These are phyloP conservation scores for Andrena trimmerana DNA, from an alignment of 2,888 invertebrate species.

Conservation along the genomic window DNA sequence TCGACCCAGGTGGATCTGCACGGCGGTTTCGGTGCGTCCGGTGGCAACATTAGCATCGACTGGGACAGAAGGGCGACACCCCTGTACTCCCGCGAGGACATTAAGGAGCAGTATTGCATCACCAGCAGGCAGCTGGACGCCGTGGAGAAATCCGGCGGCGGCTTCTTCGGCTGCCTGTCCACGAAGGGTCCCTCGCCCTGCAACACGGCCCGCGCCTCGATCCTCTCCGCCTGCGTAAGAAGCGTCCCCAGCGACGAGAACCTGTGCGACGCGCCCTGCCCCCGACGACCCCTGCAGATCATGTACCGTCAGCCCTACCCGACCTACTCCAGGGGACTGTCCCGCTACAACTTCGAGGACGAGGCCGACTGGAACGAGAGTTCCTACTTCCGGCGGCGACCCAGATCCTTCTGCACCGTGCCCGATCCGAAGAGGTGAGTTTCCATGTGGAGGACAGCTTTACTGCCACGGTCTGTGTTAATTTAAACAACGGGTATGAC, in stretches of 20 bases:
- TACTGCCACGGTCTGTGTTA: too few species aligned
- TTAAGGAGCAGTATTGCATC: constrained; percentile 97
- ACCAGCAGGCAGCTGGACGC: constrained; percentile 95
- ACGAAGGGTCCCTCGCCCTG: constrained; percentile 90
- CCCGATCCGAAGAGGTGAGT: constrained; percentile 89
- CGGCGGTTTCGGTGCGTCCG: constrained; percentile 78
- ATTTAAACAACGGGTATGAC: too few species aligned
- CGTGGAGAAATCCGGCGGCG: constrained; percentile 88
- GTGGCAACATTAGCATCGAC: constrained; percentile 86
- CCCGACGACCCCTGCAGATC: constrained; percentile 86
- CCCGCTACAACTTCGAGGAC: constrained; percentile 82
- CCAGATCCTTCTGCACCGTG: constrained; percentile 90
- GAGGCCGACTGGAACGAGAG: constrained; percentile 91
- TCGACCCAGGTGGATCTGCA: constrained; percentile 85
- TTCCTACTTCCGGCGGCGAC: constrained; percentile 93
- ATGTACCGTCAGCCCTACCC: constrained; percentile 82
- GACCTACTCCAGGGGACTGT: constrained; percentile 76
- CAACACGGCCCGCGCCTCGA: constrained; percentile 88
- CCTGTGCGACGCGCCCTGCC: constrained; percentile 93
- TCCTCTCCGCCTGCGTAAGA: constrained; percentile 94
- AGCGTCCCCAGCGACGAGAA: constrained; percentile 96
- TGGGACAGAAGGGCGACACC: constrained; percentile 85
- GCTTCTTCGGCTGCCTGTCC: constrained; percentile 95
- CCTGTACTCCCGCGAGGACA: constrained; percentile 94
- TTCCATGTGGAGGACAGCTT: not conserved